A percentile compares a stretch with the other conserved stretches of the same genome.
Evolutionary conservation across 2,888 invertebrate genomes (phyloP).

Genomic region (Diogma glabrata): DNA sequence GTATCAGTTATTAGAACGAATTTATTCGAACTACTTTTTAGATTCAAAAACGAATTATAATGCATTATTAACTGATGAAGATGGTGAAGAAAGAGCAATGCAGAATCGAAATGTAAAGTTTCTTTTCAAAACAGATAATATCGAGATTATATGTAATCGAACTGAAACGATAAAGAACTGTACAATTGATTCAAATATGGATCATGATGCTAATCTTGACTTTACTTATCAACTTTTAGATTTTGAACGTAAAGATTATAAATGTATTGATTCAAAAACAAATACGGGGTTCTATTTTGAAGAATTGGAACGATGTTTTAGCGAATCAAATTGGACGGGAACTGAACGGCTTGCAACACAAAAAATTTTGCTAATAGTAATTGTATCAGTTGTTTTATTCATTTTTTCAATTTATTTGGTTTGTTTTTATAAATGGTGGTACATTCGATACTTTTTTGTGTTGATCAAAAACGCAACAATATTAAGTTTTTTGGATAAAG

Average conservation of each 20-base stretch:
- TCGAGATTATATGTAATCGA: too few relatives aligned
- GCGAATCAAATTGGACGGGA: neutral
- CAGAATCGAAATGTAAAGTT: too few relatives aligned
- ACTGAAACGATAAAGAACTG: too few relatives aligned
- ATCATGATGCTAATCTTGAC: too few relatives aligned
- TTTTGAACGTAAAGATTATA: conserved; percentile 30
- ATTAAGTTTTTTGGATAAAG: conserved; percentile 42
- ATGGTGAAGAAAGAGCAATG: too few relatives aligned
- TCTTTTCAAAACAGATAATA: too few relatives aligned
- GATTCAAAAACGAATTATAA: too few relatives aligned
- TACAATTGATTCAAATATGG: too few relatives aligned
- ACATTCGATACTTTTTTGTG: conserved; percentile 45
- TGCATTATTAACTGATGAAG: too few relatives aligned
- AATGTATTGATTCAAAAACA: conserved; percentile 33
- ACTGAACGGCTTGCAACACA: neutral
- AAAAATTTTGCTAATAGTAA: conserved; percentile 10
- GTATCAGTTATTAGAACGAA: too few relatives aligned
- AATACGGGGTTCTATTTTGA: conserved; percentile 14
- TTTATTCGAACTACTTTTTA: too few relatives aligned
- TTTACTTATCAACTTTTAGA: conserved; percentile 30
- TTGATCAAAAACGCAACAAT: conserved; percentile 45
- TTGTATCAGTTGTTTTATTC: conserved; percentile 13
- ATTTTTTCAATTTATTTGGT: conserved; percentile 18
- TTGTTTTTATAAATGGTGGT: conserved; percentile 38
- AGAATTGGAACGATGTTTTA: conserved; percentile 13